Base-by-base conservation (phyloP, 2,113 vertebrate genomes). In the Dromas ardeola region DNA sequence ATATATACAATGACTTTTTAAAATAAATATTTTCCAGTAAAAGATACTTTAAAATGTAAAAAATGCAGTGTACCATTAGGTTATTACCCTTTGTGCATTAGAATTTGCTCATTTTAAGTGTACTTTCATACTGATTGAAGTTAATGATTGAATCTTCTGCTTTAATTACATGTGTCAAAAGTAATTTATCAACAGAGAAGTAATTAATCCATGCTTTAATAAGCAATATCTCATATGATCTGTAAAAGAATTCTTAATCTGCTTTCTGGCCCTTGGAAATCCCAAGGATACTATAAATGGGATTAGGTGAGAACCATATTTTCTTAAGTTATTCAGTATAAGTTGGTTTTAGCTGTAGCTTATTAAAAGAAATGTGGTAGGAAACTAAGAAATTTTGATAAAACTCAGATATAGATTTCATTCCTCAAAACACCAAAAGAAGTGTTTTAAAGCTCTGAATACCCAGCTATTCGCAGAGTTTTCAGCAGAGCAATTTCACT, bases 121-220 rank as follows among this genome's bases (percentile, higher is more conserved):
- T 83, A 56, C 26, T 94, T 96, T 93, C 80, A 22, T 59, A 91
- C 74, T 93, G 90, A 96, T 94, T 97, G 42, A 69, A 86, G 69
- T 61, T 97, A 96, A 80, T 95, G 73, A 92, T 82, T 79, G 67
- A 92, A 86, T 87, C 62, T 95, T 96, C 83, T 87, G 47, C 81
- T 96, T 94, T 91, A 97, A 97, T 91, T 95, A 84, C 32, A 62
- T 53, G 26, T 95, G 90, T 95, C 97, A 97, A 38, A 97, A 97
- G 50, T 95, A 97, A 96, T 97, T 96, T 95, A 91, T 97, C 93
- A 97, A 66, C 59, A 43, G 73, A 92, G 14, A 97, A 97, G 40
- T 95, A 97, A 92, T 97, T 97, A 96, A 97, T 97, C 42, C 8
- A 1, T 72, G 49, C 32, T 90, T 97, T 97, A 97, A 95, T 95